Percentiles rank a stretch among this genome's conserved stretches.
Evolutionary conservation across 2,888 invertebrate species (phyloP).

Genomic region (Ectropis crepuscularia): DNA sequence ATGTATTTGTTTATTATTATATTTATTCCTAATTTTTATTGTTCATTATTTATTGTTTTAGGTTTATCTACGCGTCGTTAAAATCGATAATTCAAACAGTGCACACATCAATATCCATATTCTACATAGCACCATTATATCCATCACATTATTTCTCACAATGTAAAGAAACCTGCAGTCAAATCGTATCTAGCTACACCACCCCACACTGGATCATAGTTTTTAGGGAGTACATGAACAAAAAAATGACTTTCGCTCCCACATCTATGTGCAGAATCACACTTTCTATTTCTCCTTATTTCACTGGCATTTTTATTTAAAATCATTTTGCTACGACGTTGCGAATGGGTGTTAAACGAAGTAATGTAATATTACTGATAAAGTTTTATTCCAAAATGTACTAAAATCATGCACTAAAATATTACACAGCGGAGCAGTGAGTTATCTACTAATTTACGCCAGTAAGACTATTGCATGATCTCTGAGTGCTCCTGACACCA

Average conservation of each 20-base stretch:
- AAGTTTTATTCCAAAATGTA: too few species aligned
- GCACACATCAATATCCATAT: slow-evolving; percentile 63
- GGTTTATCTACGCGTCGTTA: slow-evolving; percentile 79
- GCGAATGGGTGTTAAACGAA: not conserved
- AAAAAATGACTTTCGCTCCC: slow-evolving; percentile 76
- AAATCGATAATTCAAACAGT: slow-evolving; percentile 64
- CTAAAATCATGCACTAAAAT: not conserved
- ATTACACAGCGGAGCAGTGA: not conserved
- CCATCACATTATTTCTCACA: slow-evolving; percentile 59
- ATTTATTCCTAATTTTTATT: slow-evolving; percentile 33
- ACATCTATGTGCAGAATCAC: slow-evolving; percentile 78
- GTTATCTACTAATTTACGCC: not conserved
- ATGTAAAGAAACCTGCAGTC: slow-evolving; percentile 59
- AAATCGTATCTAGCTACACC: slow-evolving; percentile 54
- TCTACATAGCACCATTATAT: slow-evolving; percentile 62
- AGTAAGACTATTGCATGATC: not conserved
- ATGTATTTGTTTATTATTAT: slow-evolving; percentile 38
- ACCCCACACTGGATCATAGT: slow-evolving; percentile 68
- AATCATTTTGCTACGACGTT: slow-evolving; percentile 19
- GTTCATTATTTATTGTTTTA: slow-evolving; percentile 74
- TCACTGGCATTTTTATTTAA: slow-evolving; percentile 73
- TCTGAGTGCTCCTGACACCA: not conserved
- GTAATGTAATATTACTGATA: not conserved
- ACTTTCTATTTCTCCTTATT: slow-evolving; percentile 73
- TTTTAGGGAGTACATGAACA: slow-evolving; percentile 76